Percentiles rank a stretch among this genome's conserved stretches.
phyloP scores from a whole-genome alignment of 2,888 invertebrate genomes.

The Lithodes maja region DNA sequence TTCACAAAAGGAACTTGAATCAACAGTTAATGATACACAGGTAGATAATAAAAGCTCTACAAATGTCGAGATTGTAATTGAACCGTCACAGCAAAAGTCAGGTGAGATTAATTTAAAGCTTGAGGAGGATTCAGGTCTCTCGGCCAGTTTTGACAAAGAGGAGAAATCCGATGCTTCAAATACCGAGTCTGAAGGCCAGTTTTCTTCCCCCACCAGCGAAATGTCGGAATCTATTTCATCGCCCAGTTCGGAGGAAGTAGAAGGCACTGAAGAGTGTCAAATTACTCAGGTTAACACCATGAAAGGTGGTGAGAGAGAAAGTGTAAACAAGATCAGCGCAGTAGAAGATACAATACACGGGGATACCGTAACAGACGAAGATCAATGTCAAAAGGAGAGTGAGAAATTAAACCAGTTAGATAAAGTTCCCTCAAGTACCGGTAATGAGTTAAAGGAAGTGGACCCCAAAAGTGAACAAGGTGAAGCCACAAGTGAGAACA shows the following conservation, averaged over 20 bases:
- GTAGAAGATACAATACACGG: neutral
- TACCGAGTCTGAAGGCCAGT: neutral
- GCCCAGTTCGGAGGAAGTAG: neutral
- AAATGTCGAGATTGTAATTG: too few relatives aligned
- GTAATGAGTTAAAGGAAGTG: too few relatives aligned
- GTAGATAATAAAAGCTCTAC: too few relatives aligned
- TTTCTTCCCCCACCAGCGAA: neutral
- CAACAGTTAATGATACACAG: too few relatives aligned
- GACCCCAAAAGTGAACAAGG: neutral
- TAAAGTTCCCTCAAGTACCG: too few relatives aligned
- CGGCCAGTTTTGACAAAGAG: neutral
- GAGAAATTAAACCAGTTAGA: too few relatives aligned
- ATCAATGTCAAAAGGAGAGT: neutral
- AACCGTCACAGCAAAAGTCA: too few relatives aligned
- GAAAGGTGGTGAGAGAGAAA: neutral
- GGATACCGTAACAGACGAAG: neutral
- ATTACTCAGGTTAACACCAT: neutral
- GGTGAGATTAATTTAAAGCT: too few relatives aligned
- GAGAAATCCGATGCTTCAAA: neutral
- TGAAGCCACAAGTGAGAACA: neutral
- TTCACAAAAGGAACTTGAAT: too few relatives aligned
- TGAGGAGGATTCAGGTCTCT: neutral
- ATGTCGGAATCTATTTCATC: neutral
- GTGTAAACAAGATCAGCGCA: neutral
- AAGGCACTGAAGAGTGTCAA: neutral